Percentiles rank a stretch among this genome's conserved stretches.
Conservation (phyloP, 2,888 invertebrate genomes). For the Chaetogeoica ovagalla region DNA sequence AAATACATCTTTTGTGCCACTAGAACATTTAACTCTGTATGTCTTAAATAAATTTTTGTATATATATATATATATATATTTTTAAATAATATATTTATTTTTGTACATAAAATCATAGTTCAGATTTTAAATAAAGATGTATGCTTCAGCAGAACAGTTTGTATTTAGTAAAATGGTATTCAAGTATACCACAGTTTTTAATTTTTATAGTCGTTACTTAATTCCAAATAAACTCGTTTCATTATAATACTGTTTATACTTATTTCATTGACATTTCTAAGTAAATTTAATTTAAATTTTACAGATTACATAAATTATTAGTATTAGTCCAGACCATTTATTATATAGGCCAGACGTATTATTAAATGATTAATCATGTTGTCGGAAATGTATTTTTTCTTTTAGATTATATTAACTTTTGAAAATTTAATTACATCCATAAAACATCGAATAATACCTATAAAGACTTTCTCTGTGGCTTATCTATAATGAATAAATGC, state of each 20-base stretch:
- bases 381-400: too few relatives aligned
- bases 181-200: slow-evolving; percentile 12
- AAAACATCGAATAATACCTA: too few relatives aligned
- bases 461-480: too few relatives aligned
- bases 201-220: slow-evolving; percentile 49
- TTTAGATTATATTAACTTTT: too few relatives aligned
- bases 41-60: slow-evolving; percentile 37
- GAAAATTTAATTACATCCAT: too few relatives aligned
- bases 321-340: not conserved
- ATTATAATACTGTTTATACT: slow-evolving; percentile 24
- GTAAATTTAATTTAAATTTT: not conserved
- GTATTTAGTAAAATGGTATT: slow-evolving; percentile 40
- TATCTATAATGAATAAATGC: too few relatives aligned
- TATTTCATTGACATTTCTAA: not conserved
- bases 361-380: too few relatives aligned
- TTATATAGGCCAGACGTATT: too few relatives aligned
- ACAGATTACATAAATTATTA: not conserved
- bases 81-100: slow-evolving; percentile 48
- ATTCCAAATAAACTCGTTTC: slow-evolving; percentile 43
- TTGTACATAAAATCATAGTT: slow-evolving; percentile 49
- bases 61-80: slow-evolving; percentile 20
- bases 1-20: slow-evolving; percentile 44
- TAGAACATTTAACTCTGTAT: slow-evolving; percentile 51
- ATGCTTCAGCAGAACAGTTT: slow-evolving; percentile 39
- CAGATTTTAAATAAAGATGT: slow-evolving; percentile 42